phyloP scores from a whole-genome alignment of 2,888 invertebrate species.

The Pseudoips prasinana region DNA sequence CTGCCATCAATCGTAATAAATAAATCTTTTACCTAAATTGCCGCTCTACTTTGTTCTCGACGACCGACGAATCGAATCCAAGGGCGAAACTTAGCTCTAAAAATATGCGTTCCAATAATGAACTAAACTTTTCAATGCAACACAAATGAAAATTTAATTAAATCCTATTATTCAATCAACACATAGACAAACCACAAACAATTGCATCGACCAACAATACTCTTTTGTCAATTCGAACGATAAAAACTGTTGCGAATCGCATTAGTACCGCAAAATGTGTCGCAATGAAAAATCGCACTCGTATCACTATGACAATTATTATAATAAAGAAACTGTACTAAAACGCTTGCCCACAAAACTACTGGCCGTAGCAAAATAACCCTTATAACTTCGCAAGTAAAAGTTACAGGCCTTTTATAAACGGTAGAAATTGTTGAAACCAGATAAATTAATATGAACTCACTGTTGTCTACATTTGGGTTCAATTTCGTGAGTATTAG shows the following conservation, averaged over 20 bases:
- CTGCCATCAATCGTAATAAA: no score
- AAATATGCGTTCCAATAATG: no score
- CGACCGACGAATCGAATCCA: no score
- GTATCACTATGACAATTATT: conserved; percentile 42
- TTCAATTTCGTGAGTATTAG: conserved; percentile 25
- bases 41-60: no score
- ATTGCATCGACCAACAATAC: conserved; percentile 38
- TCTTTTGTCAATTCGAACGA: conserved; percentile 37
- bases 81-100: no score
- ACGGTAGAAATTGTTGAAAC: conserved; percentile 5
- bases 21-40: no score
- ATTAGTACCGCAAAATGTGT: conserved; percentile 52
- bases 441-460: conserved; percentile 26
- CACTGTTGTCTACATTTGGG: conserved; percentile 17
- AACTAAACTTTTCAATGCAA: no score
- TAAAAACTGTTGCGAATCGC: conserved; percentile 56
- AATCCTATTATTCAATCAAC: conserved; percentile 31
- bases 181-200: conserved; percentile 32
- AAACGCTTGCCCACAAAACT: conserved; percentile 14
- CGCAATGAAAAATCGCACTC: conserved; percentile 55
- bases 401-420: conserved; percentile 13
- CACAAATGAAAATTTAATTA: conserved; percentile 32
- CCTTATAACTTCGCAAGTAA: conserved; percentile 10
- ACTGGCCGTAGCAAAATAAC: conserved; percentile 18
- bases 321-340: conserved; percentile 27